A percentile compares a stretch with the other conserved stretches of the same genome.
Evolutionary conservation across 1,140 invertebrate species (phyloP).

Genomic region (Magallana ariakensis): DNA sequence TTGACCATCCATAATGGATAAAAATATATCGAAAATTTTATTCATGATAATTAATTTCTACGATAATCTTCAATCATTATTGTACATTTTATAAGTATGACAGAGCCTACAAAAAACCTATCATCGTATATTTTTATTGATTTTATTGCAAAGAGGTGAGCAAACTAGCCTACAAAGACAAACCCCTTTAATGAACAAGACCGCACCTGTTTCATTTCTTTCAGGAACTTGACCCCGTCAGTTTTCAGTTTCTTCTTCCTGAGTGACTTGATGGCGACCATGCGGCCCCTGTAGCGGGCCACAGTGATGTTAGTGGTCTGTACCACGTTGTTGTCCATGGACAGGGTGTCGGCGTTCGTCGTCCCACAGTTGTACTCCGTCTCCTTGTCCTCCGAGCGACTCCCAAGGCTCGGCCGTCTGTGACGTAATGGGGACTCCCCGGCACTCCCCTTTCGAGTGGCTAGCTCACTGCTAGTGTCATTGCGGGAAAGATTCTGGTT

Average conservation of each 20-base stretch:
- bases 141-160: too few relatives aligned
- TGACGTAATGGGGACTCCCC: background rate
- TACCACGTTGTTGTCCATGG: slow-evolving; percentile 26
- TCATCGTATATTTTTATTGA: too few relatives aligned
- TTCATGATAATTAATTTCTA: too few relatives aligned
- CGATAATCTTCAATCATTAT: too few relatives aligned
- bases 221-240: slow-evolving; percentile 65
- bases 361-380: slow-evolving; percentile 40
- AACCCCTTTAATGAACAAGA: background rate
- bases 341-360: slow-evolving; percentile 39
- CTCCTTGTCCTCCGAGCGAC: slow-evolving; percentile 38
- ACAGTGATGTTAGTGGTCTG: slow-evolving; percentile 52
- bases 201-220: slow-evolving; percentile 68
- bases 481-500: background rate
- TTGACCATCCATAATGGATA: too few relatives aligned
- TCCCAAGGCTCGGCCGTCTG: background rate
- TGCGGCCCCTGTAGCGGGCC: slow-evolving; percentile 56
- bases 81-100: too few relatives aligned
- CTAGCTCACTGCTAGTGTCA: background rate
- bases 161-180: too few relatives aligned
- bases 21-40: too few relatives aligned
- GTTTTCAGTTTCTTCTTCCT: slow-evolving; percentile 66
- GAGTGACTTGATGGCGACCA: slow-evolving; percentile 67
- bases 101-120: too few relatives aligned
- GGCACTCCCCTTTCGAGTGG: background rate